Evolutionary conservation across 1,140 invertebrate species (phyloP), one percentile per base, ranked within the genome.

Genomic region (Triops longicaudatus): DNA sequence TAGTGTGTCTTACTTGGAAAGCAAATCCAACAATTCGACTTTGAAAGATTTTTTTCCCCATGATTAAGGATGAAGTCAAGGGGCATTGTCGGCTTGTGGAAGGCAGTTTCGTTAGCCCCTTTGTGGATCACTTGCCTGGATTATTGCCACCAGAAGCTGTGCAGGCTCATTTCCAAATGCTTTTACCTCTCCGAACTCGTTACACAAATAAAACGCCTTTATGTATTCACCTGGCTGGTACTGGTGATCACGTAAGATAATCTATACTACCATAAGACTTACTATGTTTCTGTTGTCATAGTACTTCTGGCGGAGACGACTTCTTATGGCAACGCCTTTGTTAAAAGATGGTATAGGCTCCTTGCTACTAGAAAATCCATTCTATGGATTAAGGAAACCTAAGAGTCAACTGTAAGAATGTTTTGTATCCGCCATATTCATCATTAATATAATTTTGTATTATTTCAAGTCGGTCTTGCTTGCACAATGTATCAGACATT

Each of bases 301-400:
- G 95, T 93, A 89, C 84, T 99, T 92, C 85, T 97, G 95, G 93
- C 86, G 95, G 81, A 85, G 97, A 82, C 86, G 96, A 83, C 91
- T 91, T 81, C 85, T 98, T 27, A 92, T 98, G 86, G 95, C 94
- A 26, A 93, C 93, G 83, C 96, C 97, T 12, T 83, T 98, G 27
- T 83, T 98, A 1, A 94, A 94, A 84, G 92, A 98, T 83, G 94
- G 94, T 14, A 96, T 99, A 80, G 95, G 90, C 73, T 95, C 97
- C 1, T 92, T 99, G 72, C 90, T 99, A 79, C 84, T 99, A 77
- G 97, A 99, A 88, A 99, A 99, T 87, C 97, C 98, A 71, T 99
- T 96, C 86, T 99, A 97, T 87, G 96, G 96, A 37, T 82, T 90
- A 0, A 87, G 97, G 79, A 98, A 98, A 87, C 97, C 97, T 9